Base-by-base conservation (phyloP, 2,797 vertebrate genomes). In the Microctenopoma stevenorrisi region DNA sequence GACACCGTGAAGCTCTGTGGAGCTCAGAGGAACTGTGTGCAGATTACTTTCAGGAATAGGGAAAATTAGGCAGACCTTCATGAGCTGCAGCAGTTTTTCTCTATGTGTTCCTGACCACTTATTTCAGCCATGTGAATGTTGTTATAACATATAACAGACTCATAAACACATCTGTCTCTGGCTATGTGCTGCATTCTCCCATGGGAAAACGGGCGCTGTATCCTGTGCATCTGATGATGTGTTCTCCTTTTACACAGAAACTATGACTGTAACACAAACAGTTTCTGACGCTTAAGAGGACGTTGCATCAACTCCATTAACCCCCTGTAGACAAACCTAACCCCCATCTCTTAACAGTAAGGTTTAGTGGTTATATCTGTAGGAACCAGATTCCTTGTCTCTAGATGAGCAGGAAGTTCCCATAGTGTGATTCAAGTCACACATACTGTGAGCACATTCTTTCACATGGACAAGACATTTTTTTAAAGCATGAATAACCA, bases 151-250 rank as follows among this genome's bases (percentile, higher is more conserved):
- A 40, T 11, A 40, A 40, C 18, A 37, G 58, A 69, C 64, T 67
- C 66, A 61, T 64, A 53, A 75, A 64, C 76, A 59, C 68, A 56
- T 72, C 60, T 49, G 16, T 42, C 8, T 35, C 48, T 61, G 42
- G 16, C 62, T 52, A n/a, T 71, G 59, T 65, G 55, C 37, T 38
- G 30, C 46, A 4, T 53, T 74, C 62, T 86, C 77, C 68, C 76
- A 47, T 58, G 86, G 79, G 86, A 88, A 81, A 38, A 35, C 14
- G 60, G 57, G 30, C n/a, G 62, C 70, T 69, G 60, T 55, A 75
- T 81, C 73, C 75, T 86, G 75, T 79, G 71, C 77, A 60, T 82
- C 28, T 51, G 64, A 71, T 54, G 64, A 75, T 46, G 56, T 55
- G 33, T 69, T 26, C 28, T 49, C 55, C 57, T 67, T 74, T 55